These are phyloP conservation scores for Synodontis membranacea DNA, from an alignment of 2,113 vertebrate species.

Conservation along the genomic window DNA sequence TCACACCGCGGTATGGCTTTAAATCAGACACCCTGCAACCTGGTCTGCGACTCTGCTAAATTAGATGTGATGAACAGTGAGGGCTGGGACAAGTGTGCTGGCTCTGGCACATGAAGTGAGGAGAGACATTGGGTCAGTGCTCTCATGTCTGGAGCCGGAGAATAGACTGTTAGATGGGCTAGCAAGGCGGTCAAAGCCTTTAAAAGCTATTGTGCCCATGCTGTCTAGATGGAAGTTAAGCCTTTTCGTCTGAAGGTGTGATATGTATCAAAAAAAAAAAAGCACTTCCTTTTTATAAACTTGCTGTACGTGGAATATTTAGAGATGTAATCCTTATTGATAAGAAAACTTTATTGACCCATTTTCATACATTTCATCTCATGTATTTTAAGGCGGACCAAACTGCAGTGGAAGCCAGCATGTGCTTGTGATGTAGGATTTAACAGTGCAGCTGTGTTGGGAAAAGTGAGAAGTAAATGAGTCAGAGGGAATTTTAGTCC, in stretches of 20 bases:
- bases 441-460: constrained; percentile 19
- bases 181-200: constrained; percentile 17
- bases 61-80: constrained; percentile 34
- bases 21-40: background rate
- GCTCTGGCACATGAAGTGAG: constrained; percentile 5
- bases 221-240: background rate
- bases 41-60: constrained; percentile 25
- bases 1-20: constrained; percentile 38
- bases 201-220: background rate
- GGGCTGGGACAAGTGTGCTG: constrained; percentile 18
- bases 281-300: background rate
- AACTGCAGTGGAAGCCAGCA: background rate
- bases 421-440: constrained; percentile 20
- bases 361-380: constrained; percentile 12
- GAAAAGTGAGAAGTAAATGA: constrained; percentile 16
- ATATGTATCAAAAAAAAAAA: background rate
- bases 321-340: too few species aligned
- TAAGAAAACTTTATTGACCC: too few species aligned
- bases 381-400: background rate
- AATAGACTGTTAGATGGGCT: background rate
- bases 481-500: constrained; percentile 38
- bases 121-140: constrained; percentile 22
- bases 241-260: background rate
- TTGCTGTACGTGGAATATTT: background rate
- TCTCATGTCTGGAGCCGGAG: background rate